phyloP scores from a whole-genome alignment of 2,797 vertebrate species.

The Apodemus agrarius region DNA sequence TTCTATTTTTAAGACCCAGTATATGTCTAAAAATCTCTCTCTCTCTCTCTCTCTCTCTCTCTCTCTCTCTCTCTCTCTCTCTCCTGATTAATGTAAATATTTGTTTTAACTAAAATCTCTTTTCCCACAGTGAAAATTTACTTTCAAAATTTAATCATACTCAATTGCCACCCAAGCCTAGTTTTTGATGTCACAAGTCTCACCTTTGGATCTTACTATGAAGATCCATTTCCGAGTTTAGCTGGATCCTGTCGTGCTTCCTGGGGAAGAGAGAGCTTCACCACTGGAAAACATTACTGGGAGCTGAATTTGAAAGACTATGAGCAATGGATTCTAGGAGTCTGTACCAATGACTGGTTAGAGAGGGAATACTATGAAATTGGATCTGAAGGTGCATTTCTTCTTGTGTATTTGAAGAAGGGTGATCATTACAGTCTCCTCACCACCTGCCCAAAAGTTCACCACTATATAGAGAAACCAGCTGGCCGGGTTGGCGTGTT shows the following conservation, averaged over 20 bases:
- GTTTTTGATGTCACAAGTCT: background rate
- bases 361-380: accelerated
- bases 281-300: background rate
- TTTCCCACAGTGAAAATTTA: background rate
- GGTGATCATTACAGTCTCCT: background rate
- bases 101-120: background rate
- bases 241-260: background rate
- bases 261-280: background rate
- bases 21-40: too few species aligned
- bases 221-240: background rate
- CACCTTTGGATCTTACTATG: too few species aligned
- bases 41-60: too few species aligned
- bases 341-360: accelerated
- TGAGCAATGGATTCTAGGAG: background rate
- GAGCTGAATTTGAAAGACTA: background rate
- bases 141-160: background rate
- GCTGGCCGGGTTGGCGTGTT: background rate
- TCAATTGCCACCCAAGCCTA: accelerated
- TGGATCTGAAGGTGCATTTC: background rate
- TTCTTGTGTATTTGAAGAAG: background rate
- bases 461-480: background rate
- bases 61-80: background rate
- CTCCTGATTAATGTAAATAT: background rate
- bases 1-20: too few species aligned
- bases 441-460: background rate